Base-by-base conservation (phyloP, 2,888 invertebrate genomes). In the Cistogaster globosa region DNA sequence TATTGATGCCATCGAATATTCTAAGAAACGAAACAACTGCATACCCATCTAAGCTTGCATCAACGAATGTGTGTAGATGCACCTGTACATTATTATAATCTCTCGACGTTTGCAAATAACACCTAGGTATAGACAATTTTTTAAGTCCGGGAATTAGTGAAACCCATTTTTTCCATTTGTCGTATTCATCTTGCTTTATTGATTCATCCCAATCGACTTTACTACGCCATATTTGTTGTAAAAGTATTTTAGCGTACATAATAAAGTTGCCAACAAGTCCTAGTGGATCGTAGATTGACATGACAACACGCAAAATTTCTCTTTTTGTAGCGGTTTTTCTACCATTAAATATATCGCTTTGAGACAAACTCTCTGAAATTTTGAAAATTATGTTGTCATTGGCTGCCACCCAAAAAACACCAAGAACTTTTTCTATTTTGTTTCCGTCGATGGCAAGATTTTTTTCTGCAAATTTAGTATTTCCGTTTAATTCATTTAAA, bases 401-500 rank as follows among this genome's bases (percentile, higher is more conserved):
- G 8, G 60, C n/a, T 32, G 82, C 65, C 42, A 36, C 55, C 86
- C 81, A 74, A 65, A 71, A 83, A 63, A 83, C 76, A 16, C 83
- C 72, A 11, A 84, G 51, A 11, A 82, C 76, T 26, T 67, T 76
- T 55, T 79, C 77, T 4, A 68, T 36, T 22, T 57, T 57, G 38
- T 38, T 38, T 38, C 12, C 38, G 6, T 38, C 38, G 38, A 38
- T 38, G 6, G 38, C 8, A 16, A 57, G 42, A 2, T 14, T 38
- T 7, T 36, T 55, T 20, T 58, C 63, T 36, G 74, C 58, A 51
- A 38, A 11, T 38, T 38, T 12, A 38, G 38, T 1, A 38, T 8
- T 38, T 38, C 12, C 38, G 38, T 57, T 57, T 1, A 14, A 7
- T 12, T 83, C 81, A 58, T 89, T 90, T 1, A 88, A 88, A 16